phyloP scores from a whole-genome alignment of 1,140 invertebrate genomes.

The Drosophila nigromelanica region DNA sequence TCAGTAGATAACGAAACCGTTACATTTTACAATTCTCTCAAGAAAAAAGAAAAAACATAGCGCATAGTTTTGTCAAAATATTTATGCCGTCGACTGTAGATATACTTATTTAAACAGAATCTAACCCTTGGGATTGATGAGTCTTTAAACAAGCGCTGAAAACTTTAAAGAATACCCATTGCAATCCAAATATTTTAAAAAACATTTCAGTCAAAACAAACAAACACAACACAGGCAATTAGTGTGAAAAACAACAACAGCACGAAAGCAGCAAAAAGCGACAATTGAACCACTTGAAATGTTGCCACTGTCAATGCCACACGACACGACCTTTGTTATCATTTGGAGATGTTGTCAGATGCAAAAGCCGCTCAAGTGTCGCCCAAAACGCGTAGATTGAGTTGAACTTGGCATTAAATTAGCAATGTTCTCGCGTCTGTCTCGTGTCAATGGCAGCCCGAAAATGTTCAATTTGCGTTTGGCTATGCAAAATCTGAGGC shows the following conservation, averaged over 20 bases:
- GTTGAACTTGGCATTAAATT: conserved; percentile 37
- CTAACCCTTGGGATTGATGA: no score
- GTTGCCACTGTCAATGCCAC: conserved; percentile 49
- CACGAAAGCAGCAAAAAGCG: neutral
- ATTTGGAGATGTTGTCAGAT: conserved; percentile 37
- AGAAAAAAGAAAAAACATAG: no score
- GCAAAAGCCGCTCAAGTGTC: conserved; percentile 50
- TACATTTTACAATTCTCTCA: no score
- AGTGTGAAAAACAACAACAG: conserved; percentile 31
- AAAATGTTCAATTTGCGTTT: conserved; percentile 26
- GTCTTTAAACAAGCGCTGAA: no score
- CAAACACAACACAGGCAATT: conserved; percentile 32
- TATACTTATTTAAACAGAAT: no score
- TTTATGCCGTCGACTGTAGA: no score
- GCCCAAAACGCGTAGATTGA: conserved; percentile 14
- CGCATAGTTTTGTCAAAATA: no score
- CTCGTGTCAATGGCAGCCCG: conserved; percentile 37
- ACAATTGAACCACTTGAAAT: conserved; percentile 40
- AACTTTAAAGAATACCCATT: conserved; percentile 1
- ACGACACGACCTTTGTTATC: conserved; percentile 43
- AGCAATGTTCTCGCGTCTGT: conserved; percentile 25
- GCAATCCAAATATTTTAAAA: neutral
- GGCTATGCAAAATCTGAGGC: conserved; percentile 32
- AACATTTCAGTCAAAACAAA: conserved; percentile 26
- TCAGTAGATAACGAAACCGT: no score